Evolutionary conservation across 2,888 invertebrate species (phyloP), one percentile per base, ranked within the genome.

Genomic region (Pterostichus madidus): DNA sequence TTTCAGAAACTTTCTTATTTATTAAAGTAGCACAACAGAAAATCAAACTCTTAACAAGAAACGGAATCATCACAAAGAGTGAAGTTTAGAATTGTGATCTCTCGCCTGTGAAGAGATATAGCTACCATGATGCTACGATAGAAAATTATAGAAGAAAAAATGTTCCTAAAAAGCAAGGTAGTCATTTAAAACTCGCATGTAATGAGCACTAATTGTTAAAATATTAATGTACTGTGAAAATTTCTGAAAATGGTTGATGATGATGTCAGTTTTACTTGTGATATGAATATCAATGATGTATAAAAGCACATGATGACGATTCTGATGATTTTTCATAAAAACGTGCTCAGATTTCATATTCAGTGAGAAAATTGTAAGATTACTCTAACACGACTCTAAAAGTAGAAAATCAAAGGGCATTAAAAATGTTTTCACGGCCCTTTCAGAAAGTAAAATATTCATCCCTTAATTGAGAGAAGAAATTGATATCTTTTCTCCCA

Each of bases 251-350:
- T n/a, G n/a, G n/a, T 53, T 35, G 4, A 6, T 6, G 35, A 6
- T 5, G 46, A n/a, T 49, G n/a, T 17, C 56, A 56, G 24, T 10
- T 2, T 49, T 17, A 56, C 2, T 71, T 44, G 44, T 71, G 68
- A 71, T 71, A 71, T 71, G 68, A 71, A 56, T 71, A 39, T 24
- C 68, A 39, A 31, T 15, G 35, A 61, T 32, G 68, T 71, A 71
- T 71, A 71, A 71, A 71, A 71, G 68, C 68, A 71, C 68, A 71
- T 71, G 68, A 71, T 71, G 68, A 71, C 17, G 39, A 39, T 39
- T 39, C 5, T 39, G 56, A 56, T 56, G 56, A 56, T 56, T 56
- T 56, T 56, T 39, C 56, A 17, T 71, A 71, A 71, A 71, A 71
- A 71, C 68, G 68, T 71, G 68, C 68, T 71, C n/a, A 13, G 35